A percentile compares a stretch with the other conserved stretches of the same genome.
phyloP scores from a whole-genome alignment of 64 coral and sea anemone genomes.

The Catalaphyllia jardinei region DNA sequence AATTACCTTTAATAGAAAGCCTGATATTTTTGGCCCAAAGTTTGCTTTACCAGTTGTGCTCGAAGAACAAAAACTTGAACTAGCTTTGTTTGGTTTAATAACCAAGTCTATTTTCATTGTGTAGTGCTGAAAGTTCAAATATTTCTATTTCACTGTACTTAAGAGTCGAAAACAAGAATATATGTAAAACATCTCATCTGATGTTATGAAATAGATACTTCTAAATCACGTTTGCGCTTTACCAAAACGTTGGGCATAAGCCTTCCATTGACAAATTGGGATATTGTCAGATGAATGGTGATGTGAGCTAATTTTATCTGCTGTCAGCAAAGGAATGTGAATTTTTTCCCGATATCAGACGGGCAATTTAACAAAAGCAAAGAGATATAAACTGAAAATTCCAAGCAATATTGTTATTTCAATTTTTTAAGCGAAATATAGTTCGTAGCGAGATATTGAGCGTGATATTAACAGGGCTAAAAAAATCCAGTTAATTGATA shows the following conservation, averaged over 20 bases:
- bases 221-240: background rate
- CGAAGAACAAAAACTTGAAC: background rate
- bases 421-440: constrained; percentile 7
- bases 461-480: constrained; percentile 21
- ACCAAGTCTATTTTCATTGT: background rate
- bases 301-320: constrained; percentile 25
- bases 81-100: background rate
- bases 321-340: constrained; percentile 25
- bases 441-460: constrained; percentile 8
- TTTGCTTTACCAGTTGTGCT: background rate
- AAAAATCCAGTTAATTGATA: constrained; percentile 41
- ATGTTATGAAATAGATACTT: constrained; percentile 2
- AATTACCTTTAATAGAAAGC: background rate
- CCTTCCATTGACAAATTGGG: background rate
- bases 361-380: constrained; percentile 25
- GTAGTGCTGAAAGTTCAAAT: background rate
- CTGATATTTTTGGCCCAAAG: constrained; percentile 2
- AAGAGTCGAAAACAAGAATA: background rate
- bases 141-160: background rate
- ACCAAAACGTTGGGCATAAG: background rate
- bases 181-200: background rate
- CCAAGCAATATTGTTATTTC: background rate
- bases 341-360: constrained; percentile 15
- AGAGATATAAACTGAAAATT: constrained; percentile 28
- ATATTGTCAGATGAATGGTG: background rate